Base-by-base conservation (phyloP, 2,888 invertebrate species). In the Diaperis boleti region DNA sequence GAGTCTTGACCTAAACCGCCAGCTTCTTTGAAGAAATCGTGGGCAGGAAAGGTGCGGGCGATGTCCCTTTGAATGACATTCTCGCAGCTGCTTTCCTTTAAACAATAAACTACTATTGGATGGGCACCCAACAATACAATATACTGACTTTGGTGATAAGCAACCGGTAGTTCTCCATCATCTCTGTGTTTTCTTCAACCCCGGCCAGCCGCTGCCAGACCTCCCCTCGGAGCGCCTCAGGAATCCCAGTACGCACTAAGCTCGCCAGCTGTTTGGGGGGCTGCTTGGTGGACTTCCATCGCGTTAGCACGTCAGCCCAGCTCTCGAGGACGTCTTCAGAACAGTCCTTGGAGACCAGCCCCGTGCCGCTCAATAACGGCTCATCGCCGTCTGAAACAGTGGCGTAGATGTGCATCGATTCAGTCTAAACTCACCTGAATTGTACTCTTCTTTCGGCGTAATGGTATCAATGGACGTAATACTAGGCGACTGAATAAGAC, bases 41-140 rank as follows among this genome's bases (percentile, higher is more conserved):
- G 98, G 22, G 98, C 99, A 6, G 99, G 98, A 84, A 98, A 99
- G 22, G 99, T 99, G 71, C 99, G 88, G 69, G 97, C 96, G 68
- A 99, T 97, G 82, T 99, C 99, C 55, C 98, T 87, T 75, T 94
- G 90, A 75, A 99, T 99, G 62, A 97, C 95, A 73, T 93, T 91
- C 79, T 99, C 99, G 81, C 94, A 95, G 50, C 91, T 89, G 73
- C 96, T 96, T 70, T 98, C 97, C 95, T 97, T 75, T 10, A 75
- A 72, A 13, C 41, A 3, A 37, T 5, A 8, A 45, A 2, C 15
- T 8, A 26, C 1, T 26, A 1, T 8, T 3, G 1, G n/a, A 18
- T 1, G 15, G 18, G 1, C n/a, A 17, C 13, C n/a, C 2, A 6
- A 33, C 5, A 41, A 17, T 17, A 17, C 18, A 2, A 11, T n/a